Evolutionary conservation across 1,140 invertebrate species (phyloP), one percentile per base, ranked within the genome.

Genomic region (Tetranychus urticae): DNA sequence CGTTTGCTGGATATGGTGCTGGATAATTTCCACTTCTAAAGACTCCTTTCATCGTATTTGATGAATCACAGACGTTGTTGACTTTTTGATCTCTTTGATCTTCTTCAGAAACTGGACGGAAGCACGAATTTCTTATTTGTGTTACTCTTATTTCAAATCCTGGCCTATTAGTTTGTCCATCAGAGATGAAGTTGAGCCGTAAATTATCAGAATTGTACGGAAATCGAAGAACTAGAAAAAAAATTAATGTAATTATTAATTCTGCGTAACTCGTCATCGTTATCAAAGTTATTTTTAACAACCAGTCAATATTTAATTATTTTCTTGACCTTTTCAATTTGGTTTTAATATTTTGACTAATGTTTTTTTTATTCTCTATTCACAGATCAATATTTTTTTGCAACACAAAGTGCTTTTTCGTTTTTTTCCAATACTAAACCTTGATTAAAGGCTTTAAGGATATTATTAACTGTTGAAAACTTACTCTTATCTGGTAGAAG

Each of bases 71-170:
- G 5, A 60, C 36, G 12, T 52, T 47, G 5, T 59, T 10, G n/a
- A 8, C 14, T 6, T 42, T 10, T 42, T 6, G 39, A 6, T 6
- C 48, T 8, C 31, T 33, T 23, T 6, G 6, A 8, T 52, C 31
- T 33, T n/a, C n/a, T 33, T n/a, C n/a, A 6, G 5, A 6, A 14
- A 52, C 31, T 14, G 48, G 48, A 6, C 48, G 48, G 33, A 23
- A 33, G 14, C 48, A 52, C 14, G 48, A 52, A 52, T 52, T 52
- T 52, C 48, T 45, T 6, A 68, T 58, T 52, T 68, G 67, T 31
- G 62, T 56, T 5, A 66, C 42, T n/a, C 63, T 34, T 3, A 67
- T 60, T 54, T 68, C 61, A 39, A 68, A 68, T 14, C 67, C 67
- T n/a, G 62, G 52, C 33, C 65, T 42, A 33, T 61, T 61, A 12